Base-by-base conservation (phyloP, 1,140 invertebrate genomes). In the Nasonia giraulti region DNA sequence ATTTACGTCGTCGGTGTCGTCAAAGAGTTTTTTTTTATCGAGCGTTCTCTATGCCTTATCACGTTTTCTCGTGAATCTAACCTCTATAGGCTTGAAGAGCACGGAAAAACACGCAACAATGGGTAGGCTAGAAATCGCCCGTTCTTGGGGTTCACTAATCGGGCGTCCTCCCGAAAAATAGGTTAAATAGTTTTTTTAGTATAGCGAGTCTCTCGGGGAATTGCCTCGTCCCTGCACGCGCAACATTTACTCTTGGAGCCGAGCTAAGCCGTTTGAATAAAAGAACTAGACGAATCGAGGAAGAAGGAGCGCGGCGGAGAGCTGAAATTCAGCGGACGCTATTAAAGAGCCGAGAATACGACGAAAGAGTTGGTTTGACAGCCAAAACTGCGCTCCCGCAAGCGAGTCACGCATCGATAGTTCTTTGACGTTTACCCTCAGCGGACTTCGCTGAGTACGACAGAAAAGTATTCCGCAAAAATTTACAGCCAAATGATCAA, bases 271-370 rank as follows among this genome's bases (percentile, higher is more conserved):
- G 20, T 27, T 55, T 79, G 20, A 79, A 79, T 79, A 79, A 62
- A 66, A 50, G 55, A n/a, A 17, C 12, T 37, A 40, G 47, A 47
- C 37, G 27, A 79, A 79, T 66, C 50, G 50, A 20, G 50, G 5
- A 66, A 17, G 33, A 66, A 79, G 20, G 40, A 76, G 55, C 14
- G 4, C 11, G 17, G 14, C 14, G 17, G 2, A 20, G 55, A 20
- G 20, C 55, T 10, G 50, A 66, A 79, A 62, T 79, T 79, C 31
- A 31, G 27, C 50, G 40, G 55, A 37, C 77, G 50, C 66, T 79
- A 79, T 79, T 79, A 79, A 79, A 79, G 77, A 79, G 77, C 55
- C 33, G 2, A 23, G 47, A 27, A 27, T 77, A 27, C 77, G 27
- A 27, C 55, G 31, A 55, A 77, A 77, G 50, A 47, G 75, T 77